phyloP scores from a whole-genome alignment of 2,113 vertebrate genomes.

The Mellivora capensis region DNA sequence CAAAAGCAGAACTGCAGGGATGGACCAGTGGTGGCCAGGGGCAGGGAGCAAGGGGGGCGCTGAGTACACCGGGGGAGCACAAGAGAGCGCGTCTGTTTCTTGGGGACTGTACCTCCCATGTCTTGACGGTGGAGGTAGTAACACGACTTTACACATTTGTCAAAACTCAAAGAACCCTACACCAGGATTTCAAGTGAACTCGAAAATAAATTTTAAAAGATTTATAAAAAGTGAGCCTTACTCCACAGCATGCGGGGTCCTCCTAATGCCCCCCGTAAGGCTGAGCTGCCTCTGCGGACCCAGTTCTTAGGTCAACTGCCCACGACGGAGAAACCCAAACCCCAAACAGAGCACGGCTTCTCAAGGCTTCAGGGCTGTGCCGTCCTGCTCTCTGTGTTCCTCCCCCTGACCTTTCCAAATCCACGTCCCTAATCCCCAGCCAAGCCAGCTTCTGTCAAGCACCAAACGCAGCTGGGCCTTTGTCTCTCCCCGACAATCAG shows the following conservation, averaged over 20 bases:
- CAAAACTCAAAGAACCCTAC: background rate
- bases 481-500: background rate
- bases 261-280: background rate
- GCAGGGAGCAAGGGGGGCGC: background rate
- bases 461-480: background rate
- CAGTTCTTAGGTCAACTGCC: background rate
- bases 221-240: background rate
- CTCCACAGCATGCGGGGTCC: background rate
- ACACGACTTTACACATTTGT: background rate
- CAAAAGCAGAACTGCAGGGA: background rate
- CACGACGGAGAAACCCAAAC: background rate
- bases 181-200: background rate
- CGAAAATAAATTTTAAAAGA: background rate
- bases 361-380: rapidly evolving
- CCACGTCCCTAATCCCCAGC: background rate
- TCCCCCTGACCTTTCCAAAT: background rate
- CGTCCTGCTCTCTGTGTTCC: background rate
- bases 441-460: background rate
- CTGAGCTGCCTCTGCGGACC: background rate
- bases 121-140: background rate
- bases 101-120: background rate
- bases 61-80: background rate
- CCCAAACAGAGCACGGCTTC: background rate
- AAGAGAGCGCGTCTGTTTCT: background rate
- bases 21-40: background rate